Conservation (phyloP, 2,888 invertebrate genomes). For the Scaptomyza cyrtandrae region DNA sequence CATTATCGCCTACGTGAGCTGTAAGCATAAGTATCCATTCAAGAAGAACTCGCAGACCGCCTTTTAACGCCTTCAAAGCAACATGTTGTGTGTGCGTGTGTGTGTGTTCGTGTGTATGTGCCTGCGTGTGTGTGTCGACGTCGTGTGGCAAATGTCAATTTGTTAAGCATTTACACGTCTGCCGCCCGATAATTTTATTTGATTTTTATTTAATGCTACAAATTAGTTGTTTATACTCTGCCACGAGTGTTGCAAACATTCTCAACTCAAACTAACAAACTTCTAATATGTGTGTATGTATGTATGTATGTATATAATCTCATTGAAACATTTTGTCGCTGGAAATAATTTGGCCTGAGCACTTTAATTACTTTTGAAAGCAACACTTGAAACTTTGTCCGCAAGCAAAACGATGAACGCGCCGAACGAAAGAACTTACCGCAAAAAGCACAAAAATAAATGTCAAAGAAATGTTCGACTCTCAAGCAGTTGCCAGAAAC, state of each 20-base stretch:
- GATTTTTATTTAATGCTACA: conserved; percentile 80
- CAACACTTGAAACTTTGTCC: conserved; percentile 77
- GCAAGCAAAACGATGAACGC: conserved; percentile 25
- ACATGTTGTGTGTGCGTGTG: conserved; percentile 17
- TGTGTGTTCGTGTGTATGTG: conserved; percentile 17
- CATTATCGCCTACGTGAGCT: conserved; percentile 81
- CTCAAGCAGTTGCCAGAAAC: conserved; percentile 31
- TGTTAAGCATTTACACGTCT: conserved; percentile 82
- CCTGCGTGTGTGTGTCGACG: conserved; percentile 19
- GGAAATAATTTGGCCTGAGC: conserved; percentile 51
- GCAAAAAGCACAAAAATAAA: conserved; percentile 74
- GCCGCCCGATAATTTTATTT: conserved; percentile 80
- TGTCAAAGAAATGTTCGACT: conserved; percentile 72
- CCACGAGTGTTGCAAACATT: conserved; percentile 1
- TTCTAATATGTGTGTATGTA: conserved; percentile 10
- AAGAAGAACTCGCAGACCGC: conserved; percentile 25
- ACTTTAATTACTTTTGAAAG: conserved; percentile 79
- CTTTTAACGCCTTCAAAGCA: conserved; percentile 55
- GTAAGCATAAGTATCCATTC: conserved; percentile 68
- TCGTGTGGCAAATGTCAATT: conserved; percentile 73
- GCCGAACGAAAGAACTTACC: conserved; percentile 68
- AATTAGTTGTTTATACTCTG: conserved; percentile 74
- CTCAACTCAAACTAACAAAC: not conserved
- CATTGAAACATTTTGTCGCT: conserved; percentile 48
- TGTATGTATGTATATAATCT: conserved; percentile 11